Conservation (phyloP, 2,113 vertebrate species). For the Crotalus viridis region DNA sequence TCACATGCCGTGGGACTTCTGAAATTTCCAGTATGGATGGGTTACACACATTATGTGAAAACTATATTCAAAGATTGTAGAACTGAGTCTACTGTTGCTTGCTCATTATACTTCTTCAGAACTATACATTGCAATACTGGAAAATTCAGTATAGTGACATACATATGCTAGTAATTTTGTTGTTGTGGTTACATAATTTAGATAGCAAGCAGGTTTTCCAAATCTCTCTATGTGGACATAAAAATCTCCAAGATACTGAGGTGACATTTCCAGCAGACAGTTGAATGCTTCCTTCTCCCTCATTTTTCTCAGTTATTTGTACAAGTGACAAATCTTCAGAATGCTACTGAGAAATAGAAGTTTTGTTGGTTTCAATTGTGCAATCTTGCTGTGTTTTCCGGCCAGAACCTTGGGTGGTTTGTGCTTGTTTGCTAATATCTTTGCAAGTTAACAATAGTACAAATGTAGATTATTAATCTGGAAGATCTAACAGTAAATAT, state of each 20-base stretch:
- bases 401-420: no score
- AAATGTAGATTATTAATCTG: neutral
- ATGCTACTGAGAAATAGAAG: neutral
- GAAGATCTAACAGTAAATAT: neutral
- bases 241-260: no score
- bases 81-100: neutral
- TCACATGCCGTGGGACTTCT: neutral
- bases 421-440: neutral
- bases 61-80: neutral
- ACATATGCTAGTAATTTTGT: neutral
- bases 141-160: neutral
- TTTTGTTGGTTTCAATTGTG: neutral
- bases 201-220: neutral
- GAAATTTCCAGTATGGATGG: neutral
- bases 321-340: neutral
- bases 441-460: neutral
- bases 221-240: neutral
- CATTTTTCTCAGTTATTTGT: neutral
- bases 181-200: neutral
- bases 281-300: neutral
- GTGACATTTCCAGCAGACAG: neutral
- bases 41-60: neutral
- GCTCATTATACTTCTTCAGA: neutral
- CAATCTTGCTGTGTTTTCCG: neutral
- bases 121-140: neutral